A percentile compares a stretch with the other conserved stretches of the same genome.
Conservation (phyloP, 2,797 vertebrate species). For the Pseudocheirus occidentalis region DNA sequence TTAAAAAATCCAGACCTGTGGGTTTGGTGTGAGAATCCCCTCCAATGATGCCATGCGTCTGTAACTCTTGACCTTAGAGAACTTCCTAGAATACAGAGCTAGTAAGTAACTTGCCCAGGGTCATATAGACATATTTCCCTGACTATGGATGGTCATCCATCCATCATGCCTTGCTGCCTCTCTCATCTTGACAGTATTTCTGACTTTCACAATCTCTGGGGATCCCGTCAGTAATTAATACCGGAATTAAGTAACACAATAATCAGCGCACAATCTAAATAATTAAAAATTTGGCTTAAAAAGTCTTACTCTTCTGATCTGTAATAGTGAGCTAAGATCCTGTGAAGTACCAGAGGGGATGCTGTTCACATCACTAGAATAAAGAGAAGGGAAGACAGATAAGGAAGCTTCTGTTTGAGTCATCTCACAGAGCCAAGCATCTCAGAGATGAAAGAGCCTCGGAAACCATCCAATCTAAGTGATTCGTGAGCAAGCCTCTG, state of each 20-base stretch:
- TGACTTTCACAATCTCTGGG: background rate
- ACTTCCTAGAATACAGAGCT: background rate
- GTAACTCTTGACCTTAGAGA: background rate
- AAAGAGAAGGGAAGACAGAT: background rate
- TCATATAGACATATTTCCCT: background rate
- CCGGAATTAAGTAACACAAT: conserved; percentile 37
- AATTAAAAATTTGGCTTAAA: conserved; percentile 71
- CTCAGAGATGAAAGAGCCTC: background rate
- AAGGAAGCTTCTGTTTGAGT: background rate
- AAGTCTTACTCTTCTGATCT: conserved; percentile 50
- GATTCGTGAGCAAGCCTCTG: background rate
- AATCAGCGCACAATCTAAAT: conserved; percentile 58
- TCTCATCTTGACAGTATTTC: conserved; percentile 22
- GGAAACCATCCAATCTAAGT: background rate
- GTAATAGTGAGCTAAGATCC: conserved; percentile 56
- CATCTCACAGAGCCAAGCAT: background rate
- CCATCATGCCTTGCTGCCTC: background rate
- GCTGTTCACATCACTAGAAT: background rate
- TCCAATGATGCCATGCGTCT: background rate
- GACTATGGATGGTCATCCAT: background rate
- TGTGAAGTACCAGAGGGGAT: conserved; percentile 44
- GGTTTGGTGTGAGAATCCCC: background rate
- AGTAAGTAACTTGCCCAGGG: background rate
- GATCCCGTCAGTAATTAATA: conserved; percentile 61
- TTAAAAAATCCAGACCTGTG: background rate